A percentile compares a stretch with the other conserved stretches of the same genome.
These are phyloP conservation scores for Drosophila recens DNA, from an alignment of 2,888 invertebrate species.

Conservation along the genomic window DNA sequence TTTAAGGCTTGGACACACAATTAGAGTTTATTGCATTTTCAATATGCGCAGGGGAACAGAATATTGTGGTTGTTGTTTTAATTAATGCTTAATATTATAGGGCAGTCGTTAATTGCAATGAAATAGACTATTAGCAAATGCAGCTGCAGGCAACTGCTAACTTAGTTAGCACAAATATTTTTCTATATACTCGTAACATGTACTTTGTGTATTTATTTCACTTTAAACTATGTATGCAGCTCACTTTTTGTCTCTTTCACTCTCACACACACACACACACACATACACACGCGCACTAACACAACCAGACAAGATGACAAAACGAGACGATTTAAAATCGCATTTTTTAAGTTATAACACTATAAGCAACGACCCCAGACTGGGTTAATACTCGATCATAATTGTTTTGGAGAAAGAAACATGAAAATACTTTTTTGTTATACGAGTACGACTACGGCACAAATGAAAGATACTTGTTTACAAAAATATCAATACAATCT, in stretches of 20 bases:
- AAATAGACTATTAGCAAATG: conserved; percentile 31
- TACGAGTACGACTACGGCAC: conserved; percentile 14
- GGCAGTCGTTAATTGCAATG: conserved; percentile 39
- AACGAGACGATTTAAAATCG: conserved; percentile 39
- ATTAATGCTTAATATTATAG: conserved; percentile 34
- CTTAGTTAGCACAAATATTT: conserved; percentile 51
- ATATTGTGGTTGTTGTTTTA: neutral
- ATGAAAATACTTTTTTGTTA: conserved; percentile 18
- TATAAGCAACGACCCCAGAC: conserved; percentile 35
- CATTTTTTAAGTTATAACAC: conserved; percentile 8
- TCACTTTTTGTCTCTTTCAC: conserved; percentile 48
- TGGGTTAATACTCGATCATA: conserved; percentile 37
- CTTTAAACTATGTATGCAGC: conserved; percentile 46
- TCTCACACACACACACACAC: conserved; percentile 3
- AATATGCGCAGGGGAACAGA: conserved; percentile 31
- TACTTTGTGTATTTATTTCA: conserved; percentile 23
- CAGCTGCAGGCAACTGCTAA: conserved; percentile 38
- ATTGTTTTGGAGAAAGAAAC: conserved; percentile 18
- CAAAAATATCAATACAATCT: conserved; percentile 62
- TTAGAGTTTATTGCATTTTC: conserved; percentile 36
- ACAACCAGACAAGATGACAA: conserved; percentile 3
- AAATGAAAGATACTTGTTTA: conserved; percentile 55
- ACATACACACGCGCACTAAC: conserved; percentile 1
- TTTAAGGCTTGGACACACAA: conserved; percentile 3
- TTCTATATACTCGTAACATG: conserved; percentile 28